Evolutionary conservation across 2,113 vertebrate genomes (phyloP).

Genomic region (Himantopus leucocephalus): DNA sequence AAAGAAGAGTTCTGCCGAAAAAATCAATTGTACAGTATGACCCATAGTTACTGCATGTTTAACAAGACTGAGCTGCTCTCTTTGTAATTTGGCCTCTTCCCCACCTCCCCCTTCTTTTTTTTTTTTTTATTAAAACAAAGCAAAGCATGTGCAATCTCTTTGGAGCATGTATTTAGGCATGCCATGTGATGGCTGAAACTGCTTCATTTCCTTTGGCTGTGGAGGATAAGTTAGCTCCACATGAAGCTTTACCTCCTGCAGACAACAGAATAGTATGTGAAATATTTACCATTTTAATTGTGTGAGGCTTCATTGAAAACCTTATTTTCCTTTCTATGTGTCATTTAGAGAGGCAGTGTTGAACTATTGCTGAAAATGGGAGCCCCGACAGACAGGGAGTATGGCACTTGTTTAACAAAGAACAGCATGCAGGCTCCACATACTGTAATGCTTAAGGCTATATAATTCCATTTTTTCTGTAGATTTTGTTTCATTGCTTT

Average conservation of each 20-base stretch:
- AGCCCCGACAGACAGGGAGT: slow-evolving; percentile 33
- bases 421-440: slow-evolving; percentile 37
- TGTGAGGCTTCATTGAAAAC: slow-evolving; percentile 43
- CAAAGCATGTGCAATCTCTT: background rate
- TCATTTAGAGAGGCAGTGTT: slow-evolving; percentile 13
- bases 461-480: slow-evolving; percentile 42
- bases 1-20: background rate
- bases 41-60: background rate
- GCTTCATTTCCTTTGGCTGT: slow-evolving; percentile 32
- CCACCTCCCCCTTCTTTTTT: too few species aligned
- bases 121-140: background rate
- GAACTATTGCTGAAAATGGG: slow-evolving; percentile 6
- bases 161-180: background rate
- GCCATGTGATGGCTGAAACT: slow-evolving; percentile 16
- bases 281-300: slow-evolving; percentile 69
- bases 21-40: background rate
- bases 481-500: slow-evolving; percentile 6
- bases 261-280: slow-evolving; percentile 26
- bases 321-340: slow-evolving; percentile 49
- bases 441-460: slow-evolving; percentile 39
- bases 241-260: slow-evolving; percentile 47
- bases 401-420: slow-evolving; percentile 61
- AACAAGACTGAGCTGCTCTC: background rate
- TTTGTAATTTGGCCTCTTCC: background rate
- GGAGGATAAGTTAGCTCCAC: background rate